phyloP scores from a whole-genome alignment of 2,113 vertebrate genomes.

The Acinonyx jubatus region DNA sequence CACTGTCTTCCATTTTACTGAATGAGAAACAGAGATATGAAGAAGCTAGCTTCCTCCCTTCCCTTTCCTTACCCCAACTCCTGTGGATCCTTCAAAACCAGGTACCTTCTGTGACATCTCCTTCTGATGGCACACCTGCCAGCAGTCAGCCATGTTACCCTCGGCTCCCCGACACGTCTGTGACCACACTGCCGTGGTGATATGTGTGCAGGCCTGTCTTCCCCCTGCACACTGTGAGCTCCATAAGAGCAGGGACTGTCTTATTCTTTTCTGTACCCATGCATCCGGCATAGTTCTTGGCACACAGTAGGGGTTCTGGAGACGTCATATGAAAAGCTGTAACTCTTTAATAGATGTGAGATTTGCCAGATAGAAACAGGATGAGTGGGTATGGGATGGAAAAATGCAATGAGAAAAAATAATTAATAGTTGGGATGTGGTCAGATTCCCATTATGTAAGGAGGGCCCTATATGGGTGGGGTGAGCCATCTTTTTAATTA shows the following conservation, averaged over 20 bases:
- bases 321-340: background rate
- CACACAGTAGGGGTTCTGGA: background rate
- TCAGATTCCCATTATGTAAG: background rate
- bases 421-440: background rate
- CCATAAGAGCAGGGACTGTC: background rate
- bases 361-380: slow-evolving; percentile 18
- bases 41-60: background rate
- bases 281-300: background rate
- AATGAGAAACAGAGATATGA: background rate
- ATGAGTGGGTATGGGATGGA: slow-evolving; percentile 37
- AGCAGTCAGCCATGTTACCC: background rate
- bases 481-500: background rate
- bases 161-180: background rate
- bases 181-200: no score
- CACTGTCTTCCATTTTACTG: background rate
- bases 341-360: background rate
- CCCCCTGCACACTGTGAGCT: background rate
- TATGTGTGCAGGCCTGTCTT: background rate
- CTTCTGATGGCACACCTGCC: background rate
- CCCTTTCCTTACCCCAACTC: background rate
- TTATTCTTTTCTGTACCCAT: background rate
- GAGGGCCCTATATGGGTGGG: background rate
- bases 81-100: background rate
- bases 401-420: slow-evolving; percentile 13
- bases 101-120: background rate